Percentiles rank a stretch among this genome's conserved stretches.
phyloP scores from a whole-genome alignment of 1,140 invertebrate species.

The Drosophila prosaltans region DNA sequence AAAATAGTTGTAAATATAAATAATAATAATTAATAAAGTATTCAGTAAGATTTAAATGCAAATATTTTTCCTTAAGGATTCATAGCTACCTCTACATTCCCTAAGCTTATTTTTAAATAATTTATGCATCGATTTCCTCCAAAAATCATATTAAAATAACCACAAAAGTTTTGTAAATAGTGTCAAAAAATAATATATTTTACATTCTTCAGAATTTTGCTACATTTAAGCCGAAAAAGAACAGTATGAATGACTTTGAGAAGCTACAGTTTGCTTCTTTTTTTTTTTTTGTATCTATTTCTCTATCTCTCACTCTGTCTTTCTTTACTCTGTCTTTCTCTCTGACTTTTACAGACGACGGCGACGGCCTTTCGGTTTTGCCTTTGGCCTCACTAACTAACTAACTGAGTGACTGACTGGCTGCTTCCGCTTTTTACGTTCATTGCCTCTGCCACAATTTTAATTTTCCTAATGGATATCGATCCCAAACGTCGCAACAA shows the following conservation, averaged over 20 bases:
- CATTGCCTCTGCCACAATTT: conserved; percentile 83
- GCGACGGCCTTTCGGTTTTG: conserved; percentile 17
- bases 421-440: conserved; percentile 82
- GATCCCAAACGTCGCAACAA: conserved; percentile 65
- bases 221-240: conserved; percentile 8
- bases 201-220: too few relatives aligned
- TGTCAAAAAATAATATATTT: too few relatives aligned
- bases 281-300: conserved; percentile 9
- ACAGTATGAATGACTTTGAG: conserved; percentile 41
- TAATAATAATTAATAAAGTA: too few relatives aligned
- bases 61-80: too few relatives aligned
- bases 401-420: conserved; percentile 60
- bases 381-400: conserved; percentile 36
- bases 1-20: too few relatives aligned
- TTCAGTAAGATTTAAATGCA: too few relatives aligned
- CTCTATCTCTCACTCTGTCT: conserved; percentile 17
- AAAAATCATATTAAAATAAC: too few relatives aligned
- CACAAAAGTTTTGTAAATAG: too few relatives aligned
- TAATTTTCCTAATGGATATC: conserved; percentile 83
- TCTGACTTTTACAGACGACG: conserved; percentile 4
- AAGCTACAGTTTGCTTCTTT: conserved; percentile 20
- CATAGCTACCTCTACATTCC: too few relatives aligned
- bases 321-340: conserved; percentile 20
- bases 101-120: too few relatives aligned
- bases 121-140: too few relatives aligned